Evolutionary conservation across 2,888 invertebrate genomes (phyloP).

Genomic region (Patella pellucida): DNA sequence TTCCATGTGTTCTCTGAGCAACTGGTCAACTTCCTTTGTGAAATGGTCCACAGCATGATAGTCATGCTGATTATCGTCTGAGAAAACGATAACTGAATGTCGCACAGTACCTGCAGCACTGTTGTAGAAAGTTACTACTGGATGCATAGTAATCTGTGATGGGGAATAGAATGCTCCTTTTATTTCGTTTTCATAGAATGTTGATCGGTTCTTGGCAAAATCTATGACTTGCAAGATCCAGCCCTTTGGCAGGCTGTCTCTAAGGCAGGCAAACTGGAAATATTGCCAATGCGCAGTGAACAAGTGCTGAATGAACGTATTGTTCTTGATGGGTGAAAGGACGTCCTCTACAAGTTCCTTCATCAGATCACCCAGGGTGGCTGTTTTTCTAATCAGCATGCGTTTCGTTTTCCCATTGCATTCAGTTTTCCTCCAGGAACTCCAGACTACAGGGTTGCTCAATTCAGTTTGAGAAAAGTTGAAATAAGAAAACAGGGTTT

Average conservation of each 20-base stretch:
- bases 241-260: not conserved
- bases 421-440: not conserved
- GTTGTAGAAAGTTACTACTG: not conserved
- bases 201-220: not conserved
- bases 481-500: too few species aligned
- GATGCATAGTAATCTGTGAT: not conserved
- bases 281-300: not conserved
- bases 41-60: not conserved
- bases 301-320: not conserved
- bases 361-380: not conserved
- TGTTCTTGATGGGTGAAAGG: not conserved
- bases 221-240: not conserved
- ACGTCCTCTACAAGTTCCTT: not conserved
- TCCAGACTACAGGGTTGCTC: too few species aligned
- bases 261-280: not conserved
- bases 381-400: not conserved
- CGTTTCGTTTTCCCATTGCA: not conserved
- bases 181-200: not conserved
- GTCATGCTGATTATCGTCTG: conserved; percentile 1
- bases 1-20: too few species aligned
- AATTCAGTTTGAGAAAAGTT: too few species aligned
- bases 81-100: not conserved
- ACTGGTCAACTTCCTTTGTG: too few species aligned
- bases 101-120: not conserved
- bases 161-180: not conserved